Base-by-base conservation (phyloP, 2,113 vertebrate genomes). In the Melanostigma gelatinosum region DNA sequence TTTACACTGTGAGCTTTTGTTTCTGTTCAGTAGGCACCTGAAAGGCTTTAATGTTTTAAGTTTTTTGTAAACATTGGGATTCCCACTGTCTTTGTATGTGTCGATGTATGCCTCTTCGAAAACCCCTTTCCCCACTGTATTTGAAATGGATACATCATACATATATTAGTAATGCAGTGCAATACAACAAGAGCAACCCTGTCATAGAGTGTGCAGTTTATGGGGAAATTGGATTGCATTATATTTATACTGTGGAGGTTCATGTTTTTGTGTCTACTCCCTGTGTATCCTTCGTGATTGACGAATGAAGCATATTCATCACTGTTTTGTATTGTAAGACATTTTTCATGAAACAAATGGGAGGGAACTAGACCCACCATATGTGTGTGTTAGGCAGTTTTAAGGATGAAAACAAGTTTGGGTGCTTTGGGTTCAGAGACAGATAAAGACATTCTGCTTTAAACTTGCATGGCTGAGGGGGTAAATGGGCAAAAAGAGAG, bases 401-500 rank as follows among this genome's bases (percentile, higher is more conserved):
- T 24, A 48, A 69, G 54, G 71, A 80, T 75, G 58, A 72, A 72
- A 82, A 69, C 22, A 58, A 38, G 66, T 69, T 42, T 13, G 22
- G 15, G 27, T 54, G 38, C 69, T 65, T 61, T 54, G 36, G 42
- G 18, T 69, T 78, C 38, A 32, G 10, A 71, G 32, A 60, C 27
- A 48, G 52, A 83, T 61, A 65, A 70, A 85, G 73, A 81, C 72
- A 64, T 75, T 72, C 70, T 79, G 27, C 83, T 86, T 87, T 48
- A 75, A 90, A 74, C 40, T 73, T 70, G 42, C 65, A 76, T 52
- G 34, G 74, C 64, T 65, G 62, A 84, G 68, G 58, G 62, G 50
- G 67, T 84, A 86, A 89, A 80, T 74, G 71, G 61, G 77, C 71
- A 77, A 84, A 80, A 82, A 36, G 36, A 75, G 50, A 81, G 29